These are phyloP conservation scores for Brachylomia viminalis DNA, from an alignment of 2,888 invertebrate genomes.

Conservation along the genomic window DNA sequence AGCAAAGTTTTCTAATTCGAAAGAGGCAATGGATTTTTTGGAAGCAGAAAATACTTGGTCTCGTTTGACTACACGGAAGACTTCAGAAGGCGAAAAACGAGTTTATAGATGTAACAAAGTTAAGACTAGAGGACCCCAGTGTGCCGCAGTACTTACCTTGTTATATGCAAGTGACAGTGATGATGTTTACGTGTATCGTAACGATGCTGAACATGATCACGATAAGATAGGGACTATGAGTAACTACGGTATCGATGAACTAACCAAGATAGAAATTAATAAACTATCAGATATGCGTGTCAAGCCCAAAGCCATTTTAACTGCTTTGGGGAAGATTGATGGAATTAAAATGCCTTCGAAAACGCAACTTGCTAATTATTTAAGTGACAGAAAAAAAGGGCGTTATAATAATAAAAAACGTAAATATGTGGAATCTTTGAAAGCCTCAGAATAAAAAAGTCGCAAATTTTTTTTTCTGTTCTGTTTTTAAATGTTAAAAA, in stretches of 20 bases:
- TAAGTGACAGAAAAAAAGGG: neutral
- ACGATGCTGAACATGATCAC: constrained; percentile 18
- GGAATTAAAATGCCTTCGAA: neutral
- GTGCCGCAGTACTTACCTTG: constrained; percentile 13
- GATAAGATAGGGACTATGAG: constrained; percentile 22
- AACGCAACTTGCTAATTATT: constrained; percentile 14
- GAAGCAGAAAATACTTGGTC: constrained; percentile 20
- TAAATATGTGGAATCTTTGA: neutral
- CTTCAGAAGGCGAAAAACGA: constrained; percentile 6
- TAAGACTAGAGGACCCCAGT: constrained; percentile 19
- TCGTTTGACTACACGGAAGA: neutral
- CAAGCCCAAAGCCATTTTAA: constrained; percentile 7
- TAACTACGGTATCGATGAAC: constrained; percentile 49
- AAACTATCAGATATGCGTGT: constrained; percentile 51
- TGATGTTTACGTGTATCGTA: constrained; percentile 8
- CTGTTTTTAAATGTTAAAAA: neutral
- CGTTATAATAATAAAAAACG: too few species aligned
- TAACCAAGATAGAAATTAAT: constrained; percentile 24
- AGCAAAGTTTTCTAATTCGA: constrained; percentile 1
- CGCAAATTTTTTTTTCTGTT: too few species aligned
- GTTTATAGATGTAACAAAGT: constrained; percentile 18
- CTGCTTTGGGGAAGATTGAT: constrained; percentile 3
- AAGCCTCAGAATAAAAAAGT: neutral
- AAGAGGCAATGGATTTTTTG: neutral
- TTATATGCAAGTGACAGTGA: constrained; percentile 7